Evolutionary conservation across 2,113 vertebrate species (phyloP), one percentile per base, ranked within the genome.

Genomic region (Stegastes partitus): DNA sequence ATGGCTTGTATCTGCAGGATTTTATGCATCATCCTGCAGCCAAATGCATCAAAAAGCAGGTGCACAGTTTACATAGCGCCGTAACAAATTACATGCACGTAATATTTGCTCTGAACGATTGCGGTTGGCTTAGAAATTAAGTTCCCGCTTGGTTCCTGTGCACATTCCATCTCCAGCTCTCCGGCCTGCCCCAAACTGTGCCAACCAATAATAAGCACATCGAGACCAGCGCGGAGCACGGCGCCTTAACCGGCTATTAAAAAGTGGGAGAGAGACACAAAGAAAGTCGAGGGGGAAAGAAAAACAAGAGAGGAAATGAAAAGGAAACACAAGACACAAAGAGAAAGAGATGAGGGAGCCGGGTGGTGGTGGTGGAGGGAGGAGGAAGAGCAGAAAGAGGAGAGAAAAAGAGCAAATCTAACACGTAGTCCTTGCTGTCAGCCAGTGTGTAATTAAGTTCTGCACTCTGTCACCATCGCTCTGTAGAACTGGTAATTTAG

Each of bases 371-470:
- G 31, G 15, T 11, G 39, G 18, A n/a, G n/a, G n/a, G n/a, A n/a
- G n/a, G n/a, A n/a, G 34, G 22, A 31, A 23, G 44, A 74, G 62
- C 42, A 74, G 65, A 64, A 58, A 39, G 23, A 26, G 49, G 47
- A 79, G 56, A 47, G 42, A 77, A 53, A 66, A 45, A 71, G 67
- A 74, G 62, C 74, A 80, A 86, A 67, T 69, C 72, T 67, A 85
- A 83, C 76, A 86, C 56, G 25, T 68, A 88, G 85, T 64, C 81
- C 71, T 86, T 21, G 79, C 87, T 93, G 90, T 92, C 91, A 92
- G 80, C 82, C 62, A 65, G 75, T 84, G 84, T 91, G 89, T 92
- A 93, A 93, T 93, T 92, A 93, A 92, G 92, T 90, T 87, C 85
- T 89, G 88, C 88, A 88, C 88, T 83, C 73, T 93, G 89, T 91